These are phyloP conservation scores for Pocillopora damicornis DNA, from an alignment of 64 coral and sea anemone species.

Conservation along the genomic window DNA sequence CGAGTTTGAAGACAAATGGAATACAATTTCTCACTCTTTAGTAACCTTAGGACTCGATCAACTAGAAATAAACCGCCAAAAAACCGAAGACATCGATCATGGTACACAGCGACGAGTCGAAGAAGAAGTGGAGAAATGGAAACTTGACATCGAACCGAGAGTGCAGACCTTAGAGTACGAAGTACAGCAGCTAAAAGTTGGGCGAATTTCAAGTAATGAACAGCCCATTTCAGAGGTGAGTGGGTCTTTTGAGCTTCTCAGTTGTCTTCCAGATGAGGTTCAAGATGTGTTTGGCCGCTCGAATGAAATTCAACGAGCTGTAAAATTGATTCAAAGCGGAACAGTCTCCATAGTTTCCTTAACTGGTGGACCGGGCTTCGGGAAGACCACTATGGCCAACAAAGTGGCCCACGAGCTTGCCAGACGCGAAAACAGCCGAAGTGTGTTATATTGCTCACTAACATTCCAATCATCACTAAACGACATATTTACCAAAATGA, in stretches of 20 bases:
- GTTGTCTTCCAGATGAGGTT: conserved; percentile 29
- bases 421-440: not conserved
- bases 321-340: not conserved
- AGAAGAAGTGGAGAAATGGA: not conserved
- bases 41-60: conserved; percentile 43
- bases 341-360: conserved; percentile 5
- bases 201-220: not conserved
- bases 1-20: conserved; percentile 42
- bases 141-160: conserved; percentile 2
- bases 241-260: not conserved
- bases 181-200: not conserved
- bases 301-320: not conserved
- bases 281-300: conserved; percentile 34
- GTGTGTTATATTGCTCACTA: conserved; percentile 26
- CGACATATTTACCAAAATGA: conserved; percentile 30
- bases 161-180: not conserved
- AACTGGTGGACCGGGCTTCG: conserved; percentile 62
- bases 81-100: conserved; percentile 25
- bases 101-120: not conserved
- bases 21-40: not conserved
- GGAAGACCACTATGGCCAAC: conserved; percentile 63
- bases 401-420: conserved; percentile 40
- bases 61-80: conserved; percentile 24
- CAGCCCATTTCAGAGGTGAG: not conserved
- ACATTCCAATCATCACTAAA: not conserved